Evolutionary conservation across 2,797 vertebrate genomes (phyloP).

Genomic region (Brachyalestes nurse): DNA sequence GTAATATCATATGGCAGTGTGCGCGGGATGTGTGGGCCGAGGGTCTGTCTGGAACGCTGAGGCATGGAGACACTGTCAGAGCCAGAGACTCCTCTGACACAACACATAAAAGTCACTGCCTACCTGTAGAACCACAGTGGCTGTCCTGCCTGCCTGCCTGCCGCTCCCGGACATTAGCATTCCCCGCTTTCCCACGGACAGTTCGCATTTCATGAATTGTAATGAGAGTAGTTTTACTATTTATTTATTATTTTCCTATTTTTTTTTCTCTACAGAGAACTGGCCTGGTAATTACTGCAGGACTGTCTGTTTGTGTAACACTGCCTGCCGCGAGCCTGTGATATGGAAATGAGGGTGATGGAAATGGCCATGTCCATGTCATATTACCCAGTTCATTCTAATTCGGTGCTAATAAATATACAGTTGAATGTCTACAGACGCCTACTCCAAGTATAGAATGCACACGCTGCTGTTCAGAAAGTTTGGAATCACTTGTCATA

Average conservation of each 20-base stretch:
- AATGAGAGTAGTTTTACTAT: conserved; percentile 66
- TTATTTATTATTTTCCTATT: background rate
- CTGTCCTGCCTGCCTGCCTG: conserved; percentile 71
- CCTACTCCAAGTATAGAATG: background rate
- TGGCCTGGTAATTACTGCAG: conserved; percentile 77
- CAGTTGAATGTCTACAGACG: conserved; percentile 25
- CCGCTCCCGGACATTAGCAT: conserved; percentile 76
- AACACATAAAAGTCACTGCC: conserved; percentile 79
- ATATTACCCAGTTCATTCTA: conserved; percentile 12
- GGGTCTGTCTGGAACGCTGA: conserved; percentile 46
- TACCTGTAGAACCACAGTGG: conserved; percentile 74
- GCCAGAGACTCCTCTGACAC: conserved; percentile 67
- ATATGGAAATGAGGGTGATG: conserved; percentile 78
- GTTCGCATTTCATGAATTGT: conserved; percentile 83
- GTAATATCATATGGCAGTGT: conserved; percentile 26
- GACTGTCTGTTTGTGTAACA: conserved; percentile 75
- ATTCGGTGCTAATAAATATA: conserved; percentile 43
- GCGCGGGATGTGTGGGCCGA: conserved; percentile 55
- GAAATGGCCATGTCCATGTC: conserved; percentile 70
- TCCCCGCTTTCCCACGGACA: conserved; percentile 77
- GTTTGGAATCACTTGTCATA: background rate
- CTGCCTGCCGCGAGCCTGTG: conserved; percentile 69
- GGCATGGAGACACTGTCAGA: conserved; percentile 50
- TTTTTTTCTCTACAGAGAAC: conserved; percentile 60
- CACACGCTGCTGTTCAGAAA: background rate